A percentile compares a stretch with the other conserved stretches of the same genome.
Conservation (phyloP, 2,888 invertebrate species). For the Azorinus chamasolen region DNA sequence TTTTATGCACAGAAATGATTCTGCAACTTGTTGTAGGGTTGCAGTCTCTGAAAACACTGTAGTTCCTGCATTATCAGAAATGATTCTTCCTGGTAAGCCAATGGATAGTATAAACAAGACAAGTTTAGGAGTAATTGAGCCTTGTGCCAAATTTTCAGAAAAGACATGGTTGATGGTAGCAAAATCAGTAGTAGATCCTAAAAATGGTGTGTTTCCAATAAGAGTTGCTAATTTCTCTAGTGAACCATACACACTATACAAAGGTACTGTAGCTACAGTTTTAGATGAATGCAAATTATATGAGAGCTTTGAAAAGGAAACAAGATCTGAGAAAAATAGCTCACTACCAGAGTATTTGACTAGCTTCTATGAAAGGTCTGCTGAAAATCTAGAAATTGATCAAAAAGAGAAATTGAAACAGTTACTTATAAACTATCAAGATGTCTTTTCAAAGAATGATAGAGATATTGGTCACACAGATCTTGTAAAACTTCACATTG, state of each 20-base stretch:
- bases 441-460: conserved; percentile 25
- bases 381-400: background rate
- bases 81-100: conserved; percentile 19
- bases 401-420: conserved; percentile 10
- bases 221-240: conserved; percentile 14
- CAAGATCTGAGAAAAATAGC: background rate
- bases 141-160: conserved; percentile 2
- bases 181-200: conserved; percentile 22
- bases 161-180: conserved; percentile 20
- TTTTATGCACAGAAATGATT: background rate
- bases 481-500: conserved; percentile 35
- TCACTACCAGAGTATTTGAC: conserved; percentile 4
- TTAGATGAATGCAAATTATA: background rate
- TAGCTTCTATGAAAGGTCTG: background rate
- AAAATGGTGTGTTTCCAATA: conserved; percentile 23
- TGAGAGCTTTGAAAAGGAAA: too few species aligned
- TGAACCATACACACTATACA: conserved; percentile 15
- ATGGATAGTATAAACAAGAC: background rate
- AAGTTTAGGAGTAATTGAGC: conserved; percentile 10
- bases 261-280: conserved; percentile 20
- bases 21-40: conserved; percentile 6
- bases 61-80: conserved; percentile 11
- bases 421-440: conserved; percentile 15
- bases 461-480: conserved; percentile 36
- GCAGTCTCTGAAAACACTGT: conserved; percentile 13